Base-by-base conservation (phyloP, 2,888 invertebrate genomes). In the Drosophila infuscata region DNA sequence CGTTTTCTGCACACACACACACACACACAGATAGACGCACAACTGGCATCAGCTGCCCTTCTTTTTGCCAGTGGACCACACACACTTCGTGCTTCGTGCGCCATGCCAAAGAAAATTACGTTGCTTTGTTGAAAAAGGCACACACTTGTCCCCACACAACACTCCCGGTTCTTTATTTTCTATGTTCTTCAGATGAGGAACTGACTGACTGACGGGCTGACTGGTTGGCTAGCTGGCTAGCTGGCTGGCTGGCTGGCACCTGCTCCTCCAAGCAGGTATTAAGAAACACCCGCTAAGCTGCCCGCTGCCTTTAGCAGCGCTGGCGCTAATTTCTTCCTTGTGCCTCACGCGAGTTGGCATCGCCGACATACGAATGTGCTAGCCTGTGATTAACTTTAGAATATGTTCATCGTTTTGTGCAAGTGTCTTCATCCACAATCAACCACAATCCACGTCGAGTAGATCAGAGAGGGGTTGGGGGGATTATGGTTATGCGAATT, bases 321-420 rank as follows among this genome's bases (percentile, higher is more conserved):
- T 56, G 38, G 74, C 91, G 88, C 89, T 88, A 88, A 88, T 88
- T 88, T 90, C 91, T 91, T 90, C 90, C 91, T 88, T 91, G 87
- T 85, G 79, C 56, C 75, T 86, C 88, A 87, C 86, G 84, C 82
- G 59, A 86, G 84, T 74, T 87, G 86, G 86, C 86, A 88, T 70
- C 52, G 89, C 74, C 73, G 90, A 89, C 90, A 90, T 76, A 68
- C 81, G 83, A 74, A 78, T 88, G 89, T 90, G 88, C 82, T 71
- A 79, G 82, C 30, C 83, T 82, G 89, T 91, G 87, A 88, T 88
- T 88, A 88, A 81, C 71, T 72, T 77, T 78, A 59, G 90, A 90
- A 88, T 91, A 88, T 91, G 87, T 88, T 88, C 91, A 88, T 88
- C 90, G 76, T 77, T 79, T 76, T 76, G 88, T 67, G 64, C 83